Evolutionary conservation across 1,140 invertebrate species (phyloP).

Genomic region (Euschistus heros): DNA sequence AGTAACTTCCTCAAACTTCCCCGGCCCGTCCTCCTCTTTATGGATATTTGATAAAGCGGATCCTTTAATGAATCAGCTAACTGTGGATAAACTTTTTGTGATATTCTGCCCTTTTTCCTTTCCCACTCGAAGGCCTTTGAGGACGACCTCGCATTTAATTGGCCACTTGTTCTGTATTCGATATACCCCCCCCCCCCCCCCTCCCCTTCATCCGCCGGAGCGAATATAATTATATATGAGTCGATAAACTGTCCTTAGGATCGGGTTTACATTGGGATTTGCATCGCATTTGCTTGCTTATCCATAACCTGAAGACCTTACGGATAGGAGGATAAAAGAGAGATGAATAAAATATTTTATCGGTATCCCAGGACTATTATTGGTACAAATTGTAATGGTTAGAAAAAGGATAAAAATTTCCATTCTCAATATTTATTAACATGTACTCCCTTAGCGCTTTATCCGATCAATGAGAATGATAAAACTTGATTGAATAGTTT

Average conservation of each 20-base stretch:
- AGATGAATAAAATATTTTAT: no score
- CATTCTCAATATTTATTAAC: no score
- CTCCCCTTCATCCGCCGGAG: neutral
- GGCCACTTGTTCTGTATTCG: conserved; percentile 21
- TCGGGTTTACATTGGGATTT: neutral
- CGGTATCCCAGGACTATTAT: no score
- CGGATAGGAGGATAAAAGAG: no score
- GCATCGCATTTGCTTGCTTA: neutral
- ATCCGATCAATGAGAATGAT: no score
- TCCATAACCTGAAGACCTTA: no score
- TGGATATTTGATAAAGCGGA: conserved; percentile 28
- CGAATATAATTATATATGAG: conserved; percentile 1
- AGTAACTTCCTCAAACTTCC: conserved; percentile 4
- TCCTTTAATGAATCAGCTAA: conserved; percentile 24
- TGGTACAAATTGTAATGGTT: no score
- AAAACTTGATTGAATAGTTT: no score
- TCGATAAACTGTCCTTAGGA: neutral
- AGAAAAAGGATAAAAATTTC: no score
- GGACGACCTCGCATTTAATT: conserved; percentile 19
- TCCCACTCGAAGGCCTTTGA: neutral
- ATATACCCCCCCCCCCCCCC: neutral
- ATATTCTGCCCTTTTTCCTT: conserved; percentile 15
- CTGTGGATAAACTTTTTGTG: conserved; percentile 26
- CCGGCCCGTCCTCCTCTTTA: conserved; percentile 17
- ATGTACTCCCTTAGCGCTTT: no score